These are phyloP conservation scores for Empidonax alnorum DNA, from an alignment of 2,113 vertebrate species.

Conservation along the genomic window DNA sequence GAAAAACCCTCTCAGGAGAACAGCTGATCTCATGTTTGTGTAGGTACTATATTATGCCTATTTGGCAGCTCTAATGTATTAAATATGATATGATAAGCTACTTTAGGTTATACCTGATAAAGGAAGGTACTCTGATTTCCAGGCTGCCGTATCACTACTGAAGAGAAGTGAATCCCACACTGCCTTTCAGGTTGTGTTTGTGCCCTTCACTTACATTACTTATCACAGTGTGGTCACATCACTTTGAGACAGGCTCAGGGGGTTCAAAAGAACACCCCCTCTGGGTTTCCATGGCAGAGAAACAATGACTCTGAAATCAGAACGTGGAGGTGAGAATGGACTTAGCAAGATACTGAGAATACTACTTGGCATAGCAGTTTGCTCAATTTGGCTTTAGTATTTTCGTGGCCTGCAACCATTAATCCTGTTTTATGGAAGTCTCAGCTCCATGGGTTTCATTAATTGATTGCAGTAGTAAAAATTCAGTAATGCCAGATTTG, in stretches of 20 bases:
- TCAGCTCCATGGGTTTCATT: neutral
- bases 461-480: neutral
- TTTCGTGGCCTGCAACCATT: neutral
- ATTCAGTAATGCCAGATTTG: neutral
- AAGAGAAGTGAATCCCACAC: neutral
- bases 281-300: neutral
- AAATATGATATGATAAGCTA: neutral
- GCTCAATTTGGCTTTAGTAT: neutral
- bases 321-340: neutral
- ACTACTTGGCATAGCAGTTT: neutral
- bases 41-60: neutral
- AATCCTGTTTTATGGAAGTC: neutral
- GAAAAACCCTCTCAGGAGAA: neutral
- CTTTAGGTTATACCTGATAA: neutral
- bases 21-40: neutral
- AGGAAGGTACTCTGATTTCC: neutral
- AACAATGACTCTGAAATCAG: neutral
- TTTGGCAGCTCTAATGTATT: neutral
- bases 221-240: neutral
- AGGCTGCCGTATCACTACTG: neutral
- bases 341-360: neutral
- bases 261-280: neutral
- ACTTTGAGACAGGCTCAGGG: fast-evolving
- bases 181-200: neutral
- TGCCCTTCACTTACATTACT: neutral